A percentile compares a stretch with the other conserved stretches of the same genome.
Conservation (phyloP, 2,888 invertebrate genomes). For the Caenorhabditis afra region DNA sequence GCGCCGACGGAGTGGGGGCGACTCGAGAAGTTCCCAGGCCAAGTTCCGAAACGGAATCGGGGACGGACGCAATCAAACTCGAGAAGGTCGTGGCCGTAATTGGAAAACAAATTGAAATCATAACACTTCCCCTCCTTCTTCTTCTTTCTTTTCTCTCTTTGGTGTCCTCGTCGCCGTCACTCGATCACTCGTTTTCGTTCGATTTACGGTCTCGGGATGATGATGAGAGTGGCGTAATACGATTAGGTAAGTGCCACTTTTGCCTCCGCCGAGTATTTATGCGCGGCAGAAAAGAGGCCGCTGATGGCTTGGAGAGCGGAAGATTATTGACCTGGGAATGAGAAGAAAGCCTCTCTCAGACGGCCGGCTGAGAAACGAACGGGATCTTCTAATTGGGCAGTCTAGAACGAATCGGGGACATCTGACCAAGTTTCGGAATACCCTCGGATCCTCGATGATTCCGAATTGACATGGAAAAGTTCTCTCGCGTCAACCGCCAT, state of each 20-base stretch:
- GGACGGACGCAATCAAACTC: slow-evolving; percentile 30
- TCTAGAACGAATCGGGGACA: too few relatives aligned
- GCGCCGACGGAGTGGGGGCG: neutral
- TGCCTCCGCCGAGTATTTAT: slow-evolving; percentile 38
- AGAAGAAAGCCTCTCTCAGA: slow-evolving; percentile 2
- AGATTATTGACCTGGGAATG: slow-evolving; percentile 57
- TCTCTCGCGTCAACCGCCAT: neutral
- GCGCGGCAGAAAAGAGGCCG: slow-evolving; percentile 44
- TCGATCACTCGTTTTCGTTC: slow-evolving; percentile 1
- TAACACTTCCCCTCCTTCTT: slow-evolving; percentile 14
- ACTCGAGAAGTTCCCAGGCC: neutral
- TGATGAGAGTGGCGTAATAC: slow-evolving; percentile 52
- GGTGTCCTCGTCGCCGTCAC: neutral
- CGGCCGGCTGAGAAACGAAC: too few relatives aligned
- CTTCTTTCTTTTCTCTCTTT: slow-evolving; percentile 5
- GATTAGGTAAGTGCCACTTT: slow-evolving; percentile 58
- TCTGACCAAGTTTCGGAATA: too few relatives aligned
- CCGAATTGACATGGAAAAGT: too few relatives aligned
- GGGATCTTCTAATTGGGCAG: too few relatives aligned
- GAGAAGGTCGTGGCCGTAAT: slow-evolving; percentile 57
- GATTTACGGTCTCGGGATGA: slow-evolving; percentile 40
- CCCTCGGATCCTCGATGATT: too few relatives aligned
- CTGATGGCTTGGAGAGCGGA: slow-evolving; percentile 37
- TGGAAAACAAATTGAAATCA: slow-evolving; percentile 58
- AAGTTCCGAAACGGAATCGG: neutral